Evolutionary conservation across 1,140 invertebrate genomes (phyloP), one percentile per base, ranked within the genome.

Genomic region (Arctopsyche grandis): DNA sequence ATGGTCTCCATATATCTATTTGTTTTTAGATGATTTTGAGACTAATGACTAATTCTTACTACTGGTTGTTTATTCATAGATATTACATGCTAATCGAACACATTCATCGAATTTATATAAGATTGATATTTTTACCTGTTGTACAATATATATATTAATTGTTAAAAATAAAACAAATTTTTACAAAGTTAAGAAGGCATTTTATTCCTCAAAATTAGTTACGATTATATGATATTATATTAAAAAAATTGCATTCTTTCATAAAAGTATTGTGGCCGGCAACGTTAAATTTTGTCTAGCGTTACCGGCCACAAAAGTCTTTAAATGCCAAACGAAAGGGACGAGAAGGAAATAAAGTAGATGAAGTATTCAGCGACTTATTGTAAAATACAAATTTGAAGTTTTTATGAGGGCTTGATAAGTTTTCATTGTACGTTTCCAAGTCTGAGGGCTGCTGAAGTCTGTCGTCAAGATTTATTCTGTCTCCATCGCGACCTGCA

Each of bases 401-500:
- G 56, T 12, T 12, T 16, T 16, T 16, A 12, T 3, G 12, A 4
- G 48, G 10, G 48, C 10, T 5, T 66, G 44, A 43, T 5, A 24
- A 9, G 3, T 26, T 63, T 38, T 52, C 43, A 48, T 78, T 29
- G 5, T 38, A 24, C 19, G 63, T 19, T 24, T 58, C 56, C 9
- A 21, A n/a, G 29, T 69, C 56, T 70, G 48, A 19, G 21, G 74
- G 29, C 7, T 75, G 73, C 44, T 79, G 44, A 24, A 82, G 63
- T 78, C 81, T 74, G 14, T 82, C 75, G 44, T 74, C 63, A 10
- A 46, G 16, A 70, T 58, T 84, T 87, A 88, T 81, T 88, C 86
- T 63, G 86, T 87, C 66, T 88, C 87, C 87, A 88, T 88, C 7
- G 86, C 86, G 71, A 87, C 85, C 87, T 88, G 84, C 58, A 60